Percentiles rank a stretch among this genome's conserved stretches.
Conservation (phyloP, 2,888 invertebrate genomes). For the Trypoxylon attenuatum region DNA sequence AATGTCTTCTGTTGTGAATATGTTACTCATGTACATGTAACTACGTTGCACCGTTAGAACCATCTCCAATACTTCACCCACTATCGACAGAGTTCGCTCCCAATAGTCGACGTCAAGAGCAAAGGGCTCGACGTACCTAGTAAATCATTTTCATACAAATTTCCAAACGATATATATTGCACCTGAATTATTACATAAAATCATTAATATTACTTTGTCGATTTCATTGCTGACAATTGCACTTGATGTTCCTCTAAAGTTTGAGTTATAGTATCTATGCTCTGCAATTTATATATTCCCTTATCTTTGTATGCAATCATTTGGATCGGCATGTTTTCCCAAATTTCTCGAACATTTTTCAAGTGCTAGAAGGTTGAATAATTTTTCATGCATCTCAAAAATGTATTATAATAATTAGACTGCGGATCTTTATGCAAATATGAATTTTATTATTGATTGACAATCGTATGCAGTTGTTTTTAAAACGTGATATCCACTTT, state of each 20-base stretch:
- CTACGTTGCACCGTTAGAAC: slow-evolving; percentile 88
- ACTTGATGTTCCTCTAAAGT: slow-evolving; percentile 90
- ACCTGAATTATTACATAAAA: not conserved
- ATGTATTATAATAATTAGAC: not conserved
- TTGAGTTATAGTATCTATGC: slow-evolving; percentile 86
- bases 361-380: slow-evolving; percentile 69
- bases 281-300: slow-evolving; percentile 81
- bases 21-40: slow-evolving; percentile 92
- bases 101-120: slow-evolving; percentile 88
- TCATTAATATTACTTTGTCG: slow-evolving; percentile 77
- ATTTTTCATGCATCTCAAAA: not conserved
- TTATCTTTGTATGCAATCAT: slow-evolving; percentile 83
- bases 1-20: slow-evolving; percentile 91
- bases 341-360: slow-evolving; percentile 82
- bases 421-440: not conserved
- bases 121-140: slow-evolving; percentile 89
- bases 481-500: no score
- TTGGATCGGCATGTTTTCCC: slow-evolving; percentile 84
- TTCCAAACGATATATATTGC: no score
- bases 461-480: no score
- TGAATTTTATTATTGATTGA: no score
- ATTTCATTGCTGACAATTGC: slow-evolving; percentile 90
- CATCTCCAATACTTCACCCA: slow-evolving; percentile 88
- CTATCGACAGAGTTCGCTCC: slow-evolving; percentile 88
- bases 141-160: not conserved